Conservation (phyloP, 2,797 vertebrate species). For the Platalea minor region DNA sequence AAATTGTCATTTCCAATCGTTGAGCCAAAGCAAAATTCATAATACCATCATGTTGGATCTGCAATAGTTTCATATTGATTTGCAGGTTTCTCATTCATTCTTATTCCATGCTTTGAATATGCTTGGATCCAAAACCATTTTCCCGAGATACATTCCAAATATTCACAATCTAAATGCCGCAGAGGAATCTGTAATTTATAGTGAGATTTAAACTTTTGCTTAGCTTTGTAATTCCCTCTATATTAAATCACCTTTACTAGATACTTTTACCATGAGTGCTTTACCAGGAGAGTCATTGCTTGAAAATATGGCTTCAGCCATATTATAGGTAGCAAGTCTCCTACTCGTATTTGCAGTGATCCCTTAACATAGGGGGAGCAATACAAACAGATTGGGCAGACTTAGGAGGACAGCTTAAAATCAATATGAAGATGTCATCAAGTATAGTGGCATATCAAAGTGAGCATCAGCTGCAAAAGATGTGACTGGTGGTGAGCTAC, state of each 20-base stretch:
- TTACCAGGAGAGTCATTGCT: not conserved
- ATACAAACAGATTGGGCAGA: not conserved
- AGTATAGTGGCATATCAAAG: not conserved
- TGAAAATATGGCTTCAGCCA: not conserved
- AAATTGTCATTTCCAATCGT: not conserved
- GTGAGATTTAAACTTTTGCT: not conserved
- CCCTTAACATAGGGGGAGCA: not conserved
- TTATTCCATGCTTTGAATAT: not conserved
- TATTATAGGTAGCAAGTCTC: not conserved
- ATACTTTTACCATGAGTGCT: not conserved
- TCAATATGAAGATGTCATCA: not conserved
- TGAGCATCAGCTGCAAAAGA: not conserved
- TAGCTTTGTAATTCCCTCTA: not conserved
- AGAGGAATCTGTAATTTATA: not conserved
- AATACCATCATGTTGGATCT: not conserved
- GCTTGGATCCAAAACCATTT: not conserved
- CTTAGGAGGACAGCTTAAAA: not conserved
- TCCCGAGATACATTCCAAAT: not conserved
- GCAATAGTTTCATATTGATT: not conserved
- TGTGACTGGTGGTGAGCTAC: not conserved
- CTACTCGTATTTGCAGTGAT: not conserved
- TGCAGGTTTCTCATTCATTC: not conserved
- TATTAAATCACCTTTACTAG: slow-evolving; percentile 12
- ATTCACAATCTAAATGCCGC: not conserved
- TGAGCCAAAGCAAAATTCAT: not conserved